phyloP scores from a whole-genome alignment of 2,113 vertebrate species.

The Actinemys pallida region DNA sequence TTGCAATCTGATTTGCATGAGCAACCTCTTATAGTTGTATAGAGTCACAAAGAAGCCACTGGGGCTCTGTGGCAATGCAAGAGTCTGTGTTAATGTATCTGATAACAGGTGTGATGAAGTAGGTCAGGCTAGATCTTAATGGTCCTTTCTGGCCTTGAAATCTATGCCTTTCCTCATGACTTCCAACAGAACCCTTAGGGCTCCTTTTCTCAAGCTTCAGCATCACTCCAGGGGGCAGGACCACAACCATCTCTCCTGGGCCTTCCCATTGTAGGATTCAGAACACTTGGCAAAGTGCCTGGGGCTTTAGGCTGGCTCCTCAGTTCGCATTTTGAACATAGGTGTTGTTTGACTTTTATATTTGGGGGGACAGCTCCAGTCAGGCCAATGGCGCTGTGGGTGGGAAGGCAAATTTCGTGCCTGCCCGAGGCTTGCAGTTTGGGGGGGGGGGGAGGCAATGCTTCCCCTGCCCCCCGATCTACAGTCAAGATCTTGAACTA shows the following conservation, averaged over 20 bases:
- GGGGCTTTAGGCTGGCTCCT: background rate
- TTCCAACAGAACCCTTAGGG: background rate
- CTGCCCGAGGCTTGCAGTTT: too few relatives aligned
- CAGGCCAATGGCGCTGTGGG: too few relatives aligned
- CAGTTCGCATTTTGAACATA: background rate
- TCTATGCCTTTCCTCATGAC: background rate
- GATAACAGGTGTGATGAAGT: background rate
- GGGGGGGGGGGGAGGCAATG: too few relatives aligned
- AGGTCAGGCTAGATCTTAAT: background rate
- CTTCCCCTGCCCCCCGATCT: too few relatives aligned
- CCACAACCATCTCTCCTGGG: background rate
- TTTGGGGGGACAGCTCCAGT: too few relatives aligned
- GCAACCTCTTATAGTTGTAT: background rate
- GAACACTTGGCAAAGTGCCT: background rate
- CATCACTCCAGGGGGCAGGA: background rate
- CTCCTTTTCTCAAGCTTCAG: background rate
- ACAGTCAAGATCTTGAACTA: background rate
- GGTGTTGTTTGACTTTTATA: too few relatives aligned
- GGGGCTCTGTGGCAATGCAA: background rate
- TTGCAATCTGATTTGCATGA: background rate
- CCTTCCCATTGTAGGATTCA: background rate
- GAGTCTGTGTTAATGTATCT: background rate
- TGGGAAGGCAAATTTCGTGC: too few relatives aligned
- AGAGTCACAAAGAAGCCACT: background rate
- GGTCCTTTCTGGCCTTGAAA: background rate